Evolutionary conservation across 1,140 invertebrate genomes (phyloP).

Genomic region (Trichogramma pretiosum): DNA sequence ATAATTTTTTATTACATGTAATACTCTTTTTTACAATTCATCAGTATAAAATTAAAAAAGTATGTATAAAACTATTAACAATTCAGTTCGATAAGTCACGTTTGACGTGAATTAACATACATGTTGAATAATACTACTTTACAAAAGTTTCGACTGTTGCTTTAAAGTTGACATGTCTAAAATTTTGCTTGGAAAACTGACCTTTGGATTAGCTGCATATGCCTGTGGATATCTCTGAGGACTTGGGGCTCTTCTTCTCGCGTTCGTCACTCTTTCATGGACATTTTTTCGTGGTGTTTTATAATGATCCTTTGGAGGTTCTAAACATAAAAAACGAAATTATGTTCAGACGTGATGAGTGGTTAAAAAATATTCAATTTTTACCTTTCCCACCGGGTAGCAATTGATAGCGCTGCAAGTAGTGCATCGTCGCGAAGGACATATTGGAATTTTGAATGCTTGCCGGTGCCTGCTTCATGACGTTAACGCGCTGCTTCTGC

Average conservation of each 20-base stretch:
- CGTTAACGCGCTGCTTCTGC: slow-evolving; percentile 28
- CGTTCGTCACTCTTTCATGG: slow-evolving; percentile 12
- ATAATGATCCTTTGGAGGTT: slow-evolving; percentile 3
- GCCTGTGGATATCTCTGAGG: slow-evolving; percentile 8
- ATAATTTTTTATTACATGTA: too few relatives aligned
- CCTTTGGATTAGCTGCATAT: slow-evolving; percentile 26
- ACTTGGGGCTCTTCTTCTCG: slow-evolving; percentile 11
- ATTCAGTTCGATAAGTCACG: too few relatives aligned
- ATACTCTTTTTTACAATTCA: neutral
- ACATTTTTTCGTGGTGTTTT: neutral
- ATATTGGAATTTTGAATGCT: slow-evolving; percentile 44
- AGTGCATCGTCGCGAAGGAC: slow-evolving; percentile 57
- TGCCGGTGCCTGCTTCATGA: slow-evolving; percentile 30
- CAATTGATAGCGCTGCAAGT: slow-evolving; percentile 57
- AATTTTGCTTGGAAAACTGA: slow-evolving; percentile 47
- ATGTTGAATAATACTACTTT: slow-evolving; percentile 19
- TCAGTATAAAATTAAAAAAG: too few relatives aligned
- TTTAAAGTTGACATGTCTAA: slow-evolving; percentile 57
- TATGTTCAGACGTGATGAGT: neutral
- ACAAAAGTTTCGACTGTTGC: slow-evolving; percentile 56
- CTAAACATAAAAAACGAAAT: slow-evolving; percentile 5
- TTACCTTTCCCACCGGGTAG: slow-evolving; percentile 39
- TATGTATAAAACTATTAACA: slow-evolving; percentile 11
- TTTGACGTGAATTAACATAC: slow-evolving; percentile 6
- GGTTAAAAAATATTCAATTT: slow-evolving; percentile 3